Percentiles rank a stretch among this genome's conserved stretches.
These are phyloP conservation scores for Osmerus eperlanus DNA, from an alignment of 2,113 vertebrate genomes.

Conservation along the genomic window DNA sequence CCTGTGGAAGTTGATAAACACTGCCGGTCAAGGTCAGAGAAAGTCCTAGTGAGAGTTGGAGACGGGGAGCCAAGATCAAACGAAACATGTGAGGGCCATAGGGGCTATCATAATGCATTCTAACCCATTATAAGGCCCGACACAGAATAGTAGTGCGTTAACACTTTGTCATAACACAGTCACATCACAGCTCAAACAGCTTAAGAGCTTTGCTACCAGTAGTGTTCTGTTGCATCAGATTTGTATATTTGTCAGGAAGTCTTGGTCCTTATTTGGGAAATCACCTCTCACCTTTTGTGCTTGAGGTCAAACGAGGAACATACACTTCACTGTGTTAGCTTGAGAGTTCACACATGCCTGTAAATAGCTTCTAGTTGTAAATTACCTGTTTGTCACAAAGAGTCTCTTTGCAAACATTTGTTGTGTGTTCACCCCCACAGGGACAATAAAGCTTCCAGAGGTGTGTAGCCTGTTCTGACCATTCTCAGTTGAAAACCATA, in stretches of 20 bases:
- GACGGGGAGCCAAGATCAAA: conserved; percentile 19
- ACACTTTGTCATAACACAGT: too few species aligned
- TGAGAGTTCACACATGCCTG: conserved; percentile 30
- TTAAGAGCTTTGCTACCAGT: neutral
- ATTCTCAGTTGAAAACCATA: too few species aligned
- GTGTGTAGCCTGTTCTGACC: neutral
- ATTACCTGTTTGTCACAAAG: neutral
- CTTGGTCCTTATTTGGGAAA: neutral
- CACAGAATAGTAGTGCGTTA: too few species aligned
- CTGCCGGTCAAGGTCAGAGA: conserved; percentile 44
- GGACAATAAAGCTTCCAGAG: neutral
- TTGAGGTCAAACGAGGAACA: neutral
- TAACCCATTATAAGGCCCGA: too few species aligned
- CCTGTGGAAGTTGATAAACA: conserved; percentile 53
- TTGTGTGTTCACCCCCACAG: conserved; percentile 9
- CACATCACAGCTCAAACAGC: too few species aligned
- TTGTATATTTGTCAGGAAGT: neutral
- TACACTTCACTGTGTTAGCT: conserved; percentile 7
- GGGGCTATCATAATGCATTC: neutral
- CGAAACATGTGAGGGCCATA: neutral
- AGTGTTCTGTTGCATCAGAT: neutral
- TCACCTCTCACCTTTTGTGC: neutral
- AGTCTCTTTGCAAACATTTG: conserved; percentile 4
- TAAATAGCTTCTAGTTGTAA: conserved; percentile 3
- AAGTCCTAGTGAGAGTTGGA: conserved; percentile 32